Base-by-base conservation (phyloP, 2,113 vertebrate species). In the Hippocampus mohnikei region DNA sequence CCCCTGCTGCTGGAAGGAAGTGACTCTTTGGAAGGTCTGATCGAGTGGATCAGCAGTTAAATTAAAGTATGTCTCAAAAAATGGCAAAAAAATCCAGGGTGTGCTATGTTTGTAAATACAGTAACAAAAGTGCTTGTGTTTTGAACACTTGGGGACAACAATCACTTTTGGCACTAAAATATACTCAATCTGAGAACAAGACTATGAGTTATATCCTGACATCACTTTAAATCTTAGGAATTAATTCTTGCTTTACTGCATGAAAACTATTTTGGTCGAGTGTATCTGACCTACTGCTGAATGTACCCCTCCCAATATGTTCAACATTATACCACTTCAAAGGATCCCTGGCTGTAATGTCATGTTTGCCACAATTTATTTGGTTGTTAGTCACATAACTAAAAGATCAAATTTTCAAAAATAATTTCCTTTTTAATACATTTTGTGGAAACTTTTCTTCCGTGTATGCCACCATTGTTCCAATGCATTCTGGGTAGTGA, bases 1-100 rank as follows among this genome's bases (percentile, higher is more conserved):
- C 85, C 88, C 90, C 90, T 89, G 85, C 66, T 91, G 91, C 88
- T 89, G 85, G 91, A 80, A 86, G 75, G 81, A 86, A 84, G 84
- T 37, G 33, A 37, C 33, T 79, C 79, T 76, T 81, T 61, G 29
- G 81, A 77, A 76, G 60, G 80, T 79, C 74, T 87, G 86, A 87
- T 83, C 10, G 63, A 65, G 82, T 77, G 82, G 85, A 84, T 80
- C 33, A 69, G 88, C 81, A 81, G 82, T 89, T 88, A 87, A 90
- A 89, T 89, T 85, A 88, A 88, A 90, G 80, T 77, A 81, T 66
- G 75, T 84, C 23, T 44, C 44, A 85, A 85, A 85, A 88, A 84
- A 89, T 76, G 70, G 81, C 77, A 69, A 85, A 80, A 80, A 76
- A 80, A 81, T 84, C 79, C 73, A 41, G 72, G 75, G 70, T 46